Evolutionary conservation across 2,113 vertebrate genomes (phyloP), one percentile per base, ranked within the genome.

Genomic region (Cryptomyrus ogoouensis): DNA sequence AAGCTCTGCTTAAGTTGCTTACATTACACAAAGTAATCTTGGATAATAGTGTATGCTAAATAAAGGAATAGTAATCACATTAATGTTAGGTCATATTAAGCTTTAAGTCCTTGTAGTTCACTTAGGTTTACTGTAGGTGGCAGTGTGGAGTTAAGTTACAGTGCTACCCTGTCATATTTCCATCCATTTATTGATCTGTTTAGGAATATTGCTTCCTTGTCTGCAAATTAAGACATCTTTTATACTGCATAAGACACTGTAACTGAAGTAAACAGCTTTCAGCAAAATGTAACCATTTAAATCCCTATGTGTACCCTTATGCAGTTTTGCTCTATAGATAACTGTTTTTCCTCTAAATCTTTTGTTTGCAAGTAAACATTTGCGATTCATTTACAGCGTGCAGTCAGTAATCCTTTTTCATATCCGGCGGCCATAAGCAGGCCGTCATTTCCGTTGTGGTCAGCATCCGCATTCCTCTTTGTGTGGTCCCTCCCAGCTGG

Each of bases 141-240:
- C 80, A 89, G 35, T 85, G 52, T 83, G 88, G 88, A 89, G 88
- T 89, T 84, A 56, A 83, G 80, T 58, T 46, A 44, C 39, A 85
- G 89, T 53, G 12, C 49, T n/a, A 35, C 19, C 44, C 47, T 88
- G 31, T 31, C 21, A 5, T 27, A 17, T 83, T 10, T n/a, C 49
- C 74, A 39, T 39, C 53, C 31, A 15, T 87, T 10, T 84, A 12
- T 87, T 77, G 31, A 46, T 77, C 62, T 44, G 46, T 49, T 47
- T 27, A 47, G 31, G 9, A 24, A 80, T 35, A 24, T 83, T 80
- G 31, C 49, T 84, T 84, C 39, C 42, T 58, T 83, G 39, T 56
- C 17, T 83, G 49, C 21, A 89, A 80, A 87, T 87, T 87, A 53
- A 87, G 15, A 35, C 19, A 47, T 84, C 3, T 44, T 47, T 9